Conservation (phyloP, 1,140 invertebrate species). For the Diuraphis noxia region DNA sequence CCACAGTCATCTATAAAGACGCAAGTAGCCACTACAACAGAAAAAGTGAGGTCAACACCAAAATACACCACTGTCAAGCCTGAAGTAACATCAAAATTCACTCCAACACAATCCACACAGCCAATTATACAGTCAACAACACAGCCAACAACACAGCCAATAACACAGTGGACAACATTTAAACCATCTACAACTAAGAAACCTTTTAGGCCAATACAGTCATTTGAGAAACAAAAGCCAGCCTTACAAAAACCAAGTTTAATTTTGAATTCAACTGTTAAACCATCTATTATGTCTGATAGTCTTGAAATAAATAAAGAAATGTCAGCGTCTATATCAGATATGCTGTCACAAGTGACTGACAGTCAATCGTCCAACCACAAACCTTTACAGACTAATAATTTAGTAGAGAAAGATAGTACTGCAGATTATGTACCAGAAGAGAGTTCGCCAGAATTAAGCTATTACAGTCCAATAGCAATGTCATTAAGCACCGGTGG, state of each 20-base stretch:
- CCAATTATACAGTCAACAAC: background rate
- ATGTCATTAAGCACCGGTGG: background rate
- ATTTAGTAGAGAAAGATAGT: slow-evolving; percentile 35
- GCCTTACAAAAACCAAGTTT: background rate
- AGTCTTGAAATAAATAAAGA: slow-evolving; percentile 53
- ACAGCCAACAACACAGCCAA: background rate
- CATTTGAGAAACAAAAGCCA: slow-evolving; percentile 29
- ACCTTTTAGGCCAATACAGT: slow-evolving; percentile 10
- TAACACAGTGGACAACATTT: background rate
- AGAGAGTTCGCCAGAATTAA: slow-evolving; percentile 45
- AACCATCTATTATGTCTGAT: background rate
- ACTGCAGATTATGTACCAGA: slow-evolving; percentile 39
- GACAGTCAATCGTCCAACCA: slow-evolving; percentile 53
- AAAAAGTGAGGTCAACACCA: slow-evolving; percentile 21
- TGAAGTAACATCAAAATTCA: background rate
- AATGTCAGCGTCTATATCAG: slow-evolving; percentile 57
- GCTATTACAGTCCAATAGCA: slow-evolving; percentile 29
- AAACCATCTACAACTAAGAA: slow-evolving; percentile 39
- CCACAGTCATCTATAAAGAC: background rate
- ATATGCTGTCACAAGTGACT: slow-evolving; percentile 57
- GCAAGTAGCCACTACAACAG: background rate
- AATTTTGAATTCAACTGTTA: background rate
- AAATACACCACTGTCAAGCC: background rate
- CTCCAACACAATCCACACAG: too few relatives aligned
- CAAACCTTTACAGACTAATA: slow-evolving; percentile 24